These are phyloP conservation scores for Parauchenoglanis ngamensis DNA, from an alignment of 2,797 vertebrate species.

Conservation along the genomic window DNA sequence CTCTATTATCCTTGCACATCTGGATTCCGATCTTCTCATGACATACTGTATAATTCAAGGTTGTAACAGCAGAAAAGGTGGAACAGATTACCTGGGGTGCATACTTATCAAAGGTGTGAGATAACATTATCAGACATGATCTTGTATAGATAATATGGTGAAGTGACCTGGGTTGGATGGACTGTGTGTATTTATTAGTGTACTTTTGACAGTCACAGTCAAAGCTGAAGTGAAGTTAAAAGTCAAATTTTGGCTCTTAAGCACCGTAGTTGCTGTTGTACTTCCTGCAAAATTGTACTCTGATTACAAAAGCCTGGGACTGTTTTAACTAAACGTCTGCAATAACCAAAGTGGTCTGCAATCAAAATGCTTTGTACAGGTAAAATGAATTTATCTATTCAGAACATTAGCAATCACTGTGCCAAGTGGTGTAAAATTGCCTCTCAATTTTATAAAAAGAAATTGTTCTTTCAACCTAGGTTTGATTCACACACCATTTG, in stretches of 20 bases:
- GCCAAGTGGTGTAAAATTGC: not conserved
- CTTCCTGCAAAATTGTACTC: not conserved
- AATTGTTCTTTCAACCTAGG: not conserved
- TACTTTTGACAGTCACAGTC: not conserved
- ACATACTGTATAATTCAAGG: not conserved
- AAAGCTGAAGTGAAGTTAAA: not conserved
- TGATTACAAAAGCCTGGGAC: not conserved
- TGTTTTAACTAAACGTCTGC: not conserved
- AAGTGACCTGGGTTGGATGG: not conserved
- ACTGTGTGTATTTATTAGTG: not conserved
- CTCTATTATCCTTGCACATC: not conserved
- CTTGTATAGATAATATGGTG: not conserved
- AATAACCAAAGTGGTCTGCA: not conserved
- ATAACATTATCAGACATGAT: not conserved
- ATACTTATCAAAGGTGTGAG: not conserved
- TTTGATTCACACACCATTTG: not conserved
- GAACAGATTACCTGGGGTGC: not conserved
- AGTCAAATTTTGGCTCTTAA: not conserved
- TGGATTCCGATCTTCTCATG: not conserved
- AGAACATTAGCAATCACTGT: not conserved
- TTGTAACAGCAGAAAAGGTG: not conserved
- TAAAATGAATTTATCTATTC: constrained; percentile 5
- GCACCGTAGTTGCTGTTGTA: not conserved
- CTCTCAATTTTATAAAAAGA: not conserved
- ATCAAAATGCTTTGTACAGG: constrained; percentile 8